Conservation (phyloP, 2,888 invertebrate species). For the Oxycera nigricornis region DNA sequence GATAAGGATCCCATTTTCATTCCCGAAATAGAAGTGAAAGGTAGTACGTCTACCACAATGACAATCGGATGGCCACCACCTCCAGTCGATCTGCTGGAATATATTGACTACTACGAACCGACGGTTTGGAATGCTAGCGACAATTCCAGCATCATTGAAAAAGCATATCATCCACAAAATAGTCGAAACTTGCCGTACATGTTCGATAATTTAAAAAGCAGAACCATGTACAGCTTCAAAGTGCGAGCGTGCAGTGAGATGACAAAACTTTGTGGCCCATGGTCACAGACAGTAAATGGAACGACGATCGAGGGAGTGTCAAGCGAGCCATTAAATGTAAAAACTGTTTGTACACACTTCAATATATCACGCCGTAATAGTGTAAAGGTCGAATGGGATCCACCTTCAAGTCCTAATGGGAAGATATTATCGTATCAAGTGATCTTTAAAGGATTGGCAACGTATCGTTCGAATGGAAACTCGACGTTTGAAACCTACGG, state of each 20-base stretch:
- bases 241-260: slow-evolving; percentile 82
- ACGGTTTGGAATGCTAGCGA: slow-evolving; percentile 68
- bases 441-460: slow-evolving; percentile 65
- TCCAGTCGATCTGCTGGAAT: slow-evolving; percentile 69
- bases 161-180: slow-evolving; percentile 72
- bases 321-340: slow-evolving; percentile 74
- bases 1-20: slow-evolving; percentile 78
- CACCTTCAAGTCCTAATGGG: slow-evolving; percentile 77
- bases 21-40: slow-evolving; percentile 80
- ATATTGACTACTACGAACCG: slow-evolving; percentile 78
- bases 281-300: slow-evolving; percentile 79
- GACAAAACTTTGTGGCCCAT: slow-evolving; percentile 76
- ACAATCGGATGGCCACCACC: slow-evolving; percentile 82
- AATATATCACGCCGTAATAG: slow-evolving; percentile 64
- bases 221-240: slow-evolving; percentile 81
- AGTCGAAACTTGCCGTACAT: slow-evolving; percentile 75
- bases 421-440: slow-evolving; percentile 80
- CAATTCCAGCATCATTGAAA: slow-evolving; percentile 63
- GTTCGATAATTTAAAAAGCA: slow-evolving; percentile 77
- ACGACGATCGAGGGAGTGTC: slow-evolving; percentile 85
- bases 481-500: slow-evolving; percentile 66
- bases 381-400: slow-evolving; percentile 76
- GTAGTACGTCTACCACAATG: slow-evolving; percentile 70
- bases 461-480: slow-evolving; percentile 64
- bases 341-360: slow-evolving; percentile 71